Evolutionary conservation across 2,797 vertebrate species (phyloP), one percentile per base, ranked within the genome.

Genomic region (Diceros bicornis): DNA sequence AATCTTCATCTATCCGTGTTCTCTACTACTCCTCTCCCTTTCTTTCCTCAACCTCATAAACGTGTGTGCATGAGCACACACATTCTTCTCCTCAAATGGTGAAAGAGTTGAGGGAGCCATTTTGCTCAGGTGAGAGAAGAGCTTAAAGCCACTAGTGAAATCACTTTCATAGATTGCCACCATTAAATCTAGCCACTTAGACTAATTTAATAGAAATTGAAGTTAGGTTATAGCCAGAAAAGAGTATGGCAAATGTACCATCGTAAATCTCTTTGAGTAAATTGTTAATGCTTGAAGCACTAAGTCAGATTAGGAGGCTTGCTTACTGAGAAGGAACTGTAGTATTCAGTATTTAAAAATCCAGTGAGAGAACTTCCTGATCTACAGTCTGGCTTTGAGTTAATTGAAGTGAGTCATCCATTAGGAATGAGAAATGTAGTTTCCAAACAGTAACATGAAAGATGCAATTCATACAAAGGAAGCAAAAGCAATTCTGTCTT

Each of bases 341-440:
- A 81, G 21, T 83, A 66, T 75, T 79, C 50, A 44, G 18, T 82
- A 93, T 84, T 95, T 94, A 94, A 95, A 37, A 89, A 94, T 52
- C 62, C 41, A 87, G 69, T 13, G 37, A 94, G 62, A 94, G 61
- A 92, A 92, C 13, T 77, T 32, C 50, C 64, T 90, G 84, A 32
- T 57, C 62, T 89, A 7, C 0, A 20, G 21, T 75, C 64, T 87
- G 66, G 23, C 66, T 75, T 78, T 77, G 64, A 64, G 78, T 90
- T 92, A 69, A 88, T 59, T 75, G 89, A 90, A 96, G 18, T 74
- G 75, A 90, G 69, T 95, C 93, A 87, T 75, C 90, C 23, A 64
- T 59, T 83, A 90, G 75, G 20, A 81, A 84, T 69, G 81, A 97
- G 59, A 94, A 91, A 47, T 55, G 23, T 4, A 37, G 13, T 66